Evolutionary conservation across 2,797 vertebrate genomes (phyloP), one percentile per base, ranked within the genome.

Genomic region (Eutrigla gurnardus): DNA sequence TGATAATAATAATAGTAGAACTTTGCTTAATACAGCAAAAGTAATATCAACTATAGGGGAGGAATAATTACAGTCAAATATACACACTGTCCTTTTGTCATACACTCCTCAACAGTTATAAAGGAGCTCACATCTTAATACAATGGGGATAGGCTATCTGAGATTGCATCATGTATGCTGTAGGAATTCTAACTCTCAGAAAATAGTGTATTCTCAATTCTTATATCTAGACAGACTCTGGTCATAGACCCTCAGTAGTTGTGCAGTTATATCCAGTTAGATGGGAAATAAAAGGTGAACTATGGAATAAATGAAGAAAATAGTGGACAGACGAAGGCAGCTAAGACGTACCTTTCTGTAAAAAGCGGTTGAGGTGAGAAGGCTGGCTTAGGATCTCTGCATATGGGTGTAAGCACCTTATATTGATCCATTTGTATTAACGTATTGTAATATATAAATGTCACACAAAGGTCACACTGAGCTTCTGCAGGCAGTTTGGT

Each of bases 221-320:
- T 65, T 7, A 54, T 32, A 59, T 13, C 3, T 7, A 59, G 14
- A 36, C 42, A 35, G 9, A 10, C 33, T 57, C 18, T 66, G 9
- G 25, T 43, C 52, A 8, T 18, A 25, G 6, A 74, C 43, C 18
- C 43, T 32, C 6, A 33, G 70, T 45, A 45, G 33, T 9, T n/a
- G 53, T 74, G 40, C 25, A 77, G 54, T 54, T 64, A 61, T 52
- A 62, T 59, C 11, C 10, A 13, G 32, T 15, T 40, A 70, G 54
- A 62, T 17, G 17, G 15, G 35, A 69, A 53, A 69, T 47, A 59
- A 65, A 36, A 71, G 66, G 60, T 65, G 52, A 70, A 75, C 60
- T 79, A 52, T 75, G 3, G 6, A 69, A 61, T 57, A 4, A 61
- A 71, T 40, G 13, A 13, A 39, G 40, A 55, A 52, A 59, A 68